Evolutionary conservation across 2,888 invertebrate genomes (phyloP).

Genomic region (Lingula anatina): DNA sequence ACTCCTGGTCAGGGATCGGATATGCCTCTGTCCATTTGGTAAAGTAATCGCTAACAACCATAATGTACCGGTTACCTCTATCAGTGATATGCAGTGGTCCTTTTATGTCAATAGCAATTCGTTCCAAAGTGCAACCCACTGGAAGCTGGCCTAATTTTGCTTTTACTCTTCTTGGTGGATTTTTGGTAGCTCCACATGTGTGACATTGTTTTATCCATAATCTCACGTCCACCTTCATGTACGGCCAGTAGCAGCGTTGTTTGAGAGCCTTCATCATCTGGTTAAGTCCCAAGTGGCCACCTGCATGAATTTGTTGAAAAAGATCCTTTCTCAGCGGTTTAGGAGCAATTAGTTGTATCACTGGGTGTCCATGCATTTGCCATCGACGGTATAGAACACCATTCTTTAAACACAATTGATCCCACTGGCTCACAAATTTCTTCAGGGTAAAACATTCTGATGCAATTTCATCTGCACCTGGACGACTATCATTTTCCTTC

Average conservation of each 20-base stretch:
- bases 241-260: slow-evolving; percentile 2
- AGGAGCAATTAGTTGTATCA: too few species aligned
- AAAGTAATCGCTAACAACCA: slow-evolving; percentile 15
- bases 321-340: too few species aligned
- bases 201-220: slow-evolving; percentile 1
- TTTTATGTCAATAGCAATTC: slow-evolving; percentile 9
- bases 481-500: background rate
- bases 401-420: too few species aligned
- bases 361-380: too few species aligned
- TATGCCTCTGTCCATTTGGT: slow-evolving; percentile 12
- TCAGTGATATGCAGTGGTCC: slow-evolving; percentile 9
- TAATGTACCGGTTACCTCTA: slow-evolving; percentile 9
- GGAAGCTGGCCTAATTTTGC: background rate
- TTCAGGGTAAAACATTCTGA: too few species aligned
- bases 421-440: too few species aligned
- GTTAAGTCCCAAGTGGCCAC: background rate
- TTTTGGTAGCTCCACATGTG: background rate
- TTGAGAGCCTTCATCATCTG: background rate
- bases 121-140: slow-evolving; percentile 10
- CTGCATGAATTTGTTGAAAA: background rate
- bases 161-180: background rate
- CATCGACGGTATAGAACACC: too few species aligned
- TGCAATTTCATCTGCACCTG: background rate
- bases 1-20: slow-evolving; percentile 13
- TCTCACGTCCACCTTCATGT: background rate